A percentile compares a stretch with the other conserved stretches of the same genome.
Conservation (phyloP, 2,797 vertebrate genomes). For the Ispidina picta region DNA sequence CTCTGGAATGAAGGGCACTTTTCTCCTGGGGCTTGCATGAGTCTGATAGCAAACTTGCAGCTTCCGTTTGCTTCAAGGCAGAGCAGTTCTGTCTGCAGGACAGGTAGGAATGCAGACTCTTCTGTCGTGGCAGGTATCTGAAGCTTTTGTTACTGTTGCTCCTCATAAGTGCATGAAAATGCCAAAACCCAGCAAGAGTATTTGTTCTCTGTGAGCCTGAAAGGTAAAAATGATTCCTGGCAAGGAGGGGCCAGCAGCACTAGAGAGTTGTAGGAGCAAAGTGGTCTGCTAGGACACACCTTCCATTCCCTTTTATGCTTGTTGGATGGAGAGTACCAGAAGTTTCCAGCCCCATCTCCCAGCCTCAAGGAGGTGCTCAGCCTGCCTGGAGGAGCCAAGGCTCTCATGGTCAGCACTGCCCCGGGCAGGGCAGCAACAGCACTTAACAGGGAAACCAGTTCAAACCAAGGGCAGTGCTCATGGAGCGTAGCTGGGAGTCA, state of each 20-base stretch:
- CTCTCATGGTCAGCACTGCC: not conserved
- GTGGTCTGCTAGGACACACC: not conserved
- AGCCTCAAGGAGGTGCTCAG: not conserved
- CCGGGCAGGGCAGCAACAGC: not conserved
- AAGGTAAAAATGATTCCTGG: not conserved
- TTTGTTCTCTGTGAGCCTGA: not conserved
- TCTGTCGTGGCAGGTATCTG: not conserved
- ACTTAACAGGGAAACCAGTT: not conserved
- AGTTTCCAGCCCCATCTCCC: not conserved
- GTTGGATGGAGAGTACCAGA: not conserved
- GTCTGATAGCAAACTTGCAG: not conserved
- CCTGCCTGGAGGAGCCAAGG: not conserved
- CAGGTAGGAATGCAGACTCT: not conserved
- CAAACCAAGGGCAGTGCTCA: not conserved
- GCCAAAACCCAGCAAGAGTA: not conserved
- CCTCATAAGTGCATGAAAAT: not conserved
- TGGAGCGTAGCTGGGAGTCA: not conserved
- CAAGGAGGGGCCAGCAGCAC: not conserved
- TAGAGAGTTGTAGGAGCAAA: not conserved
- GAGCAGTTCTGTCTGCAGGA: not conserved
- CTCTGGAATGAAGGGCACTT: not conserved
- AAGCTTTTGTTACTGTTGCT: not conserved
- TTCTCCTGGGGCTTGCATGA: not conserved
- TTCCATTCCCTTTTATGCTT: not conserved
- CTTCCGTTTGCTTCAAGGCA: not conserved